Conservation (phyloP, 2,797 vertebrate genomes). For the Arrhamphus sclerolepis region DNA sequence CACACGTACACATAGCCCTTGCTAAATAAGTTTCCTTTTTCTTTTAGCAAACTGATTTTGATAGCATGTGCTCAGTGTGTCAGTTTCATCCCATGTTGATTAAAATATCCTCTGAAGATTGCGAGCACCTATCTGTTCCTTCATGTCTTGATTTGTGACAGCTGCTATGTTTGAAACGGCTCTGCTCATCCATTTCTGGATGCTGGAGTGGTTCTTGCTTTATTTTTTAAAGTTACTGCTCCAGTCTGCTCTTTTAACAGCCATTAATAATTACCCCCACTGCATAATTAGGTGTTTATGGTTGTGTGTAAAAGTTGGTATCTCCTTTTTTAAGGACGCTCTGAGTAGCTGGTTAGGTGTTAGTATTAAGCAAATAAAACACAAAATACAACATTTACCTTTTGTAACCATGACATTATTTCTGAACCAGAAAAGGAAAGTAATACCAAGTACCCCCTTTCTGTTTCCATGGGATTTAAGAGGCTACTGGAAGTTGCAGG, state of each 20-base stretch:
- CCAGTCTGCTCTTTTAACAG: slow-evolving; percentile 39
- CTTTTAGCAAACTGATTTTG: slow-evolving; percentile 65
- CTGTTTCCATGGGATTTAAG: no score
- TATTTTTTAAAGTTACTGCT: slow-evolving; percentile 12
- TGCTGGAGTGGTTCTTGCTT: no score
- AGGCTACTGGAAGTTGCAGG: no score
- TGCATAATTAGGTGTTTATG: no score
- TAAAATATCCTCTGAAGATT: slow-evolving; percentile 55
- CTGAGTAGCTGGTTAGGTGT: no score
- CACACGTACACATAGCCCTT: slow-evolving; percentile 1
- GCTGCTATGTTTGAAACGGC: slow-evolving; percentile 56
- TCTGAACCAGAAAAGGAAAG: no score
- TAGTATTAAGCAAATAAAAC: no score
- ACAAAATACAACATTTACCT: no score
- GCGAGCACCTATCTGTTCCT: slow-evolving; percentile 53
- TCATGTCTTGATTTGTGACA: slow-evolving; percentile 58
- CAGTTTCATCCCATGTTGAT: slow-evolving; percentile 53
- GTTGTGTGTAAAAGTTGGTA: no score
- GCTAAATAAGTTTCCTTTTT: slow-evolving; percentile 68
- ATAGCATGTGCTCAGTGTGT: slow-evolving; percentile 61
- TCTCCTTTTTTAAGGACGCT: no score
- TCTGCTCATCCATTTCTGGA: neutral
- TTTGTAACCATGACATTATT: no score
- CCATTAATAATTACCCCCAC: slow-evolving; percentile 44
- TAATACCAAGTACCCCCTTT: no score